Conservation (phyloP, 2,113 vertebrate species). For the Pterocles burchelli region DNA sequence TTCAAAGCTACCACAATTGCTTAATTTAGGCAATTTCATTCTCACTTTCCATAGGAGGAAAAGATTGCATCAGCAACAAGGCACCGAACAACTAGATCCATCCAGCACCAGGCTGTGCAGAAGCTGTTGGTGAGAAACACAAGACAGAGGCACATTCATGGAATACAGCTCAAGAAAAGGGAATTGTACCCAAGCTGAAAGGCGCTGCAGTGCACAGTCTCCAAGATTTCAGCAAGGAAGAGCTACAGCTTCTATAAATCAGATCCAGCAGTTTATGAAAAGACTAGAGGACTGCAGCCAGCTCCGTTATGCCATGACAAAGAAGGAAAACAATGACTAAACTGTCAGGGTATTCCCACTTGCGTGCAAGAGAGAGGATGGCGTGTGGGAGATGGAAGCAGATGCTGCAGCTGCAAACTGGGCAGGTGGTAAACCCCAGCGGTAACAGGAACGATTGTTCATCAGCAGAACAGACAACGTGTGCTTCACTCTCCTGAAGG, state of each 20-base stretch:
- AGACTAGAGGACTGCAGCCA: not conserved
- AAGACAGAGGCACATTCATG: conserved; percentile 24
- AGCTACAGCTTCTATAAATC: not conserved
- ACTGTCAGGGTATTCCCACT: not conserved
- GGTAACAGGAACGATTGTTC: not conserved
- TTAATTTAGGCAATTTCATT: not conserved
- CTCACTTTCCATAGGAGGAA: conserved; percentile 26
- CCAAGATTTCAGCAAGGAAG: not conserved
- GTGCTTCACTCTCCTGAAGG: not conserved
- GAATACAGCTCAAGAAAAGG: not conserved
- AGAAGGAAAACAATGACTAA: conserved; percentile 3
- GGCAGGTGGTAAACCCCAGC: not conserved
- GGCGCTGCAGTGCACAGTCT: not conserved
- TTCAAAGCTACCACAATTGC: not conserved
- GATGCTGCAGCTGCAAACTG: not conserved
- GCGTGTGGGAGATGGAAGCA: not conserved
- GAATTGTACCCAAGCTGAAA: conserved; percentile 1
- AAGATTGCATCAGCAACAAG: not conserved
- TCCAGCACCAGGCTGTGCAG: not conserved
- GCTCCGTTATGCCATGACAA: not conserved
- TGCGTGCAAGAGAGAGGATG: not conserved
- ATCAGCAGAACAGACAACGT: rapidly evolving
- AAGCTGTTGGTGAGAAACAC: not conserved
- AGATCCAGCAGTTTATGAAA: not conserved
- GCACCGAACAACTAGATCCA: not conserved